These are phyloP conservation scores for Andrena chrysosceles DNA, from an alignment of 2,888 invertebrate genomes.

Conservation along the genomic window DNA sequence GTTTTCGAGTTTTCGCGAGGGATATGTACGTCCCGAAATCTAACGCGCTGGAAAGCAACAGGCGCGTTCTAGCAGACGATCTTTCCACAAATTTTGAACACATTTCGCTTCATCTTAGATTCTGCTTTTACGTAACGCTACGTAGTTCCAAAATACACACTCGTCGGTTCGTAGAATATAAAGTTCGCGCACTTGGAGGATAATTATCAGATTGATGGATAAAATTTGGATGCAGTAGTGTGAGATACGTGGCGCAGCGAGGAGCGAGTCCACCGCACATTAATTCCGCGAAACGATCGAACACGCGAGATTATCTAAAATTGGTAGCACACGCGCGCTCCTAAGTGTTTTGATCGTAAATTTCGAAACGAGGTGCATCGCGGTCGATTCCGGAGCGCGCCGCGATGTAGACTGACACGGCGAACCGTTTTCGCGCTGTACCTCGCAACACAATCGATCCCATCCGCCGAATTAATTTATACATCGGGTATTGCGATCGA, in stretches of 20 bases:
- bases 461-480: slow-evolving; percentile 47
- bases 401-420: slow-evolving; percentile 30
- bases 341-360: slow-evolving; percentile 12
- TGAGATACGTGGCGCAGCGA: neutral
- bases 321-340: slow-evolving; percentile 3
- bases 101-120: slow-evolving; percentile 1
- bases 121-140: neutral
- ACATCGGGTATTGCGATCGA: slow-evolving; percentile 32
- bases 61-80: slow-evolving; percentile 10
- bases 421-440: slow-evolving; percentile 14
- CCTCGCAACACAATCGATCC: slow-evolving; percentile 51
- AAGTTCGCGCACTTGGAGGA: neutral
- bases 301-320: slow-evolving; percentile 48
- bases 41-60: neutral
- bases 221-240: neutral
- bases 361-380: slow-evolving; percentile 21
- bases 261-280: neutral
- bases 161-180: neutral
- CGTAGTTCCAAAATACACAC: neutral
- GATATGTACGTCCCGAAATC: slow-evolving; percentile 1
- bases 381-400: neutral
- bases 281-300: slow-evolving; percentile 44
- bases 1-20: neutral
- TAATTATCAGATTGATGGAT: neutral
- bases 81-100: slow-evolving; percentile 14